Evolutionary conservation across 2,113 vertebrate genomes (phyloP), one percentile per base, ranked within the genome.

Genomic region (Leiothrix lutea): DNA sequence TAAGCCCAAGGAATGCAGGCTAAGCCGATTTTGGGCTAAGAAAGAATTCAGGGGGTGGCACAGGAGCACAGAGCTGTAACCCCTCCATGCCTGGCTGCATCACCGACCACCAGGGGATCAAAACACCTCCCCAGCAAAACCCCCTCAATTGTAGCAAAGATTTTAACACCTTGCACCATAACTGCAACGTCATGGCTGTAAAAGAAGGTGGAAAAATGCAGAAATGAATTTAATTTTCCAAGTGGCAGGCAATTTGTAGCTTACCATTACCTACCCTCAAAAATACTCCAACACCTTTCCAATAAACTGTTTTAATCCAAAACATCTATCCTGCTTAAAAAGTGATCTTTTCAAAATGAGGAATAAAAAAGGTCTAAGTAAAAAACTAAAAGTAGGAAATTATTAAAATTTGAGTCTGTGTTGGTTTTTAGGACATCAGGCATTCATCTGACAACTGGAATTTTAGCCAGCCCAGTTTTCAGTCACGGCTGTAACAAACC

Each of bases 1-100:
- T 97, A 91, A 97, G 94, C 95, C 98, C 95, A 80, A 97, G 98
- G 98, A 98, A 98, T 98, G 98, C 96, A 94, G 94, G 69, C 75
- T 98, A 97, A 98, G 97, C 98, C 97, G 97, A 96, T 97, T 95
- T 94, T 9, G 67, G 20, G 40, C 83, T 47, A 53, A 91, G 95
- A 95, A 97, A 94, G 95, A 96, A 98, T 98, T 98, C 95, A 96
- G 94, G 96, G 93, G 91, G 95, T 97, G 97, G 94, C 97, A 95
- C 87, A 60, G 72, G 44, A 93, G 90, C 97, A 97, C 96, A 96
- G 90, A 98, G 97, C 97, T 97, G 94, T 98, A 97, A 98, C 98
- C 98, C 97, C 98, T 97, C 97, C 97, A 97, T 92, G 97, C 78
- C 97, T 84, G 87, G 75, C 61, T 70, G 35, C 72, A 57, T 16